Conservation (phyloP, 2,888 invertebrate species). For the Andricus curvator region DNA sequence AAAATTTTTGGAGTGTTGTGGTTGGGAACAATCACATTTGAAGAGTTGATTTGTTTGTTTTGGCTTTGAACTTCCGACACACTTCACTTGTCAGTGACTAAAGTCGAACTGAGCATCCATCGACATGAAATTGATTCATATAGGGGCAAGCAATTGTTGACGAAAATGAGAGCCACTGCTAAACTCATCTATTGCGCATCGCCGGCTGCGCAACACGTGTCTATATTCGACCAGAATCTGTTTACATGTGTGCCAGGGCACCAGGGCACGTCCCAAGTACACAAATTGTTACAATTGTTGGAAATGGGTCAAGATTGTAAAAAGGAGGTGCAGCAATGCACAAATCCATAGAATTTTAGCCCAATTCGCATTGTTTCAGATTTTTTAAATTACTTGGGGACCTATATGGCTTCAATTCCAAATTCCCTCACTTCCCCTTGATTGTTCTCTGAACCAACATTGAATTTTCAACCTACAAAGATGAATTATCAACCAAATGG, state of each 20-base stretch:
- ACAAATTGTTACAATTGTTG: neutral
- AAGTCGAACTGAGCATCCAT: slow-evolving; percentile 65
- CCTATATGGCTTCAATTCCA: too few species aligned
- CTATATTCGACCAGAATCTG: slow-evolving; percentile 37
- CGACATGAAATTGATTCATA: slow-evolving; percentile 55
- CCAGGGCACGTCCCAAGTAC: slow-evolving; percentile 8
- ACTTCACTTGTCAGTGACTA: slow-evolving; percentile 63
- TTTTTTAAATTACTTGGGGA: too few species aligned
- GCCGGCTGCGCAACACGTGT: slow-evolving; percentile 71
- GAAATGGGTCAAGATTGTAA: neutral
- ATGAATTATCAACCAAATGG: too few species aligned
- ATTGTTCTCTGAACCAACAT: too few species aligned
- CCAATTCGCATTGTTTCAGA: neutral
- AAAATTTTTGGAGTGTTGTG: neutral
- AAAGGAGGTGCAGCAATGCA: neutral
- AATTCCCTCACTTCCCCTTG: too few species aligned
- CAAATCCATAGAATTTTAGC: neutral
- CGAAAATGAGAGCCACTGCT: slow-evolving; percentile 20
- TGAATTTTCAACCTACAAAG: too few species aligned
- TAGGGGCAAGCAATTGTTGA: slow-evolving; percentile 47
- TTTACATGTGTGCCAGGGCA: slow-evolving; percentile 14
- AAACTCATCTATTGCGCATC: slow-evolving; percentile 57
- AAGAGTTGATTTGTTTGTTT: neutral
- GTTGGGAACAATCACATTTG: neutral
- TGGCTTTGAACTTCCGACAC: slow-evolving; percentile 41